Evolutionary conservation across 2,113 vertebrate genomes (phyloP).

Genomic region (Tonatia bakeri): DNA sequence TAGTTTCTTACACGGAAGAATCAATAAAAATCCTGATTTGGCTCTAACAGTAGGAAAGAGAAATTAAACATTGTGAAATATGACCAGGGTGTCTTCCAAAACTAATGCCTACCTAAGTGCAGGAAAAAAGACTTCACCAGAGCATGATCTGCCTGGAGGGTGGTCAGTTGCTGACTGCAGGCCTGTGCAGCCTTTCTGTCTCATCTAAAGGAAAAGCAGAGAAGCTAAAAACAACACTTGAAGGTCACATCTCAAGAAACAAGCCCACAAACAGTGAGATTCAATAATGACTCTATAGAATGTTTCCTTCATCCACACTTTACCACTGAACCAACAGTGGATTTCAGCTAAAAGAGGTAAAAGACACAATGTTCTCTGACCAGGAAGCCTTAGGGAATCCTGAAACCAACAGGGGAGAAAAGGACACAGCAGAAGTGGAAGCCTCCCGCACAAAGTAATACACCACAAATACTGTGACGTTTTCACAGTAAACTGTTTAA

Average conservation of each 20-base stretch:
- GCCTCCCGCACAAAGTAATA: neutral
- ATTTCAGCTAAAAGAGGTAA: neutral
- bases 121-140: neutral
- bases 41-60: neutral
- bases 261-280: accelerated
- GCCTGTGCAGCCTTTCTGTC: neutral
- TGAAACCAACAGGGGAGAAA: neutral
- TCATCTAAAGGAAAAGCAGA: no score
- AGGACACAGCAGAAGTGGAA: neutral
- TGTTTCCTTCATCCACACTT: neutral
- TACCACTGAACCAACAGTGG: neutral
- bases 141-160: accelerated
- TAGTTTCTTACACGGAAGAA: neutral
- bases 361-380: accelerated
- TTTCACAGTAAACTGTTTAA: accelerated
- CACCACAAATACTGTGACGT: neutral
- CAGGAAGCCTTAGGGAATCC: neutral
- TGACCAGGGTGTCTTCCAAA: neutral
- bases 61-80: neutral
- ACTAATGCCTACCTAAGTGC: neutral
- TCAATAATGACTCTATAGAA: neutral
- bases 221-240: neutral
- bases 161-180: no score
- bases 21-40: neutral
- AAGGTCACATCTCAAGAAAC: neutral